Percentiles rank a stretch among this genome's conserved stretches.
These are phyloP conservation scores for Dicyema japonicum DNA, from an alignment of 1,140 invertebrate species.

Conservation along the genomic window DNA sequence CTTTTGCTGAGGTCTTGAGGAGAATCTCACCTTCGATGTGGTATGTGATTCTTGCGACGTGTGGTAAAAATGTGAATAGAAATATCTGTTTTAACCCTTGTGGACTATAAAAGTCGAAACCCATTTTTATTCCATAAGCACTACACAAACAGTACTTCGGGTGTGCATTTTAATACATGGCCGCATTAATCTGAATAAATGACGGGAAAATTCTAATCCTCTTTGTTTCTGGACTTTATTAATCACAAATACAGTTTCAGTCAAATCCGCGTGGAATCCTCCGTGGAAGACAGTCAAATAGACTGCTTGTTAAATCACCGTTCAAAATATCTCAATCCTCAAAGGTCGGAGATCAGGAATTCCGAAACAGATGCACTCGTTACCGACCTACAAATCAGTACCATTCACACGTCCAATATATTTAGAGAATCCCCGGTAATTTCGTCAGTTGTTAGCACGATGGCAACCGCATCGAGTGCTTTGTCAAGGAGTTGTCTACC, in stretches of 20 bases:
- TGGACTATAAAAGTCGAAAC: no score
- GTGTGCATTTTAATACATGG: no score
- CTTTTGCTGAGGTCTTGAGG: no score
- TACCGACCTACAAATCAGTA: constrained; percentile 29
- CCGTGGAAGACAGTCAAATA: constrained; percentile 87
- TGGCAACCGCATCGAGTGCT: constrained; percentile 46
- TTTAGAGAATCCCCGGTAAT: constrained; percentile 84
- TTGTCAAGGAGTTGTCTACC: constrained; percentile 69
- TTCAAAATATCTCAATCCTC: constrained; percentile 80
- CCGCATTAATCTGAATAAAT: no score
- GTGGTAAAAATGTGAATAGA: no score
- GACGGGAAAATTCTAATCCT: no score
- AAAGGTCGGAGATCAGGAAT: constrained; percentile 68
- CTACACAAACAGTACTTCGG: no score
- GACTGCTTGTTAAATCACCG: constrained; percentile 25
- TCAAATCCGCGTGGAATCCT: constrained; percentile 84
- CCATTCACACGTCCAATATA: constrained; percentile 44
- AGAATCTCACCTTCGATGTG: no score
- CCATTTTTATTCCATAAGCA: no score
- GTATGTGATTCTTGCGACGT: no score
- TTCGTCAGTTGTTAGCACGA: constrained; percentile 87
- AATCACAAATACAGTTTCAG: constrained; percentile 63
- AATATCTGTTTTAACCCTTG: no score
- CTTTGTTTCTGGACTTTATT: constrained; percentile 18
- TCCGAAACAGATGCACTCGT: constrained; percentile 93